A percentile compares a stretch with the other conserved stretches of the same genome.
These are phyloP conservation scores for Ardeotis arabs DNA, from an alignment of 2,113 vertebrate species.

Conservation along the genomic window DNA sequence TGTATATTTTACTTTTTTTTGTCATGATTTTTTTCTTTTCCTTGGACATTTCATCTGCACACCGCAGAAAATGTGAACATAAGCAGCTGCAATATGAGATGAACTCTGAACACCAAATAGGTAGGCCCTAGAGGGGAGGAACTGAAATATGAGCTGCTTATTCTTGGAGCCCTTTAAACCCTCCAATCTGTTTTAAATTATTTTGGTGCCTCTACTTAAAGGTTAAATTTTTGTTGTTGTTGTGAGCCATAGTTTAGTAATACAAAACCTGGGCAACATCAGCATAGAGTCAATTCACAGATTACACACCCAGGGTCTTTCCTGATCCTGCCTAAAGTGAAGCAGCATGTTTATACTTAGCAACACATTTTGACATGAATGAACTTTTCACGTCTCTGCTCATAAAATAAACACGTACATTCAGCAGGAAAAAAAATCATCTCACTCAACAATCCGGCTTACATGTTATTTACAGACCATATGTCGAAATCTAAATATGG, in stretches of 20 bases:
- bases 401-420: slow-evolving; percentile 70
- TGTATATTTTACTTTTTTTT: slow-evolving; percentile 47
- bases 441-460: slow-evolving; percentile 32
- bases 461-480: slow-evolving; percentile 61
- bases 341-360: slow-evolving; percentile 72
- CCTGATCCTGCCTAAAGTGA: slow-evolving; percentile 68
- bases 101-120: slow-evolving; percentile 72
- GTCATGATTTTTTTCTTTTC: slow-evolving; percentile 32
- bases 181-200: slow-evolving; percentile 77
- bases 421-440: slow-evolving; percentile 50
- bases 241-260: slow-evolving; percentile 58
- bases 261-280: slow-evolving; percentile 59
- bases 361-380: slow-evolving; percentile 71
- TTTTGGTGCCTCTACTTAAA: slow-evolving; percentile 73
- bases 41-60: slow-evolving; percentile 34
- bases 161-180: slow-evolving; percentile 69
- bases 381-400: slow-evolving; percentile 71
- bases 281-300: slow-evolving; percentile 66
- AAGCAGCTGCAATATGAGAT: slow-evolving; percentile 68
- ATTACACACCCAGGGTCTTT: slow-evolving; percentile 68
- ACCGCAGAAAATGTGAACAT: slow-evolving; percentile 62
- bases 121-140: slow-evolving; percentile 62
- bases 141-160: slow-evolving; percentile 68
- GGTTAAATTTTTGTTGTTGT: slow-evolving; percentile 73
- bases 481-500: slow-evolving; percentile 43